Evolutionary conservation across 2,888 invertebrate genomes (phyloP).

Genomic region (Acrobasis repandana): DNA sequence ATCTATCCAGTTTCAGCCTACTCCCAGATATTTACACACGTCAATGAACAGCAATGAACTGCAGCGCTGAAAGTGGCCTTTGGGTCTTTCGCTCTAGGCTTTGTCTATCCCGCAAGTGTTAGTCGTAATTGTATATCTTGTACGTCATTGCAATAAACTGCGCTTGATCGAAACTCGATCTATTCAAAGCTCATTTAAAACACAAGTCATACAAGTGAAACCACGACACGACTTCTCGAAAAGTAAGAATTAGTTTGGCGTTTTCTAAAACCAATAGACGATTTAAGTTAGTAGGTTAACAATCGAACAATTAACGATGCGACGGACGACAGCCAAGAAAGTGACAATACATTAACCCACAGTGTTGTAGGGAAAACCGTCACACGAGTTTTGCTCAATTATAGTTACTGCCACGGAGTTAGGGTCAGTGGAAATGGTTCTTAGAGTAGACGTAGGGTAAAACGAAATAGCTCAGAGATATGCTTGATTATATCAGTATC

Average conservation of each 20-base stretch:
- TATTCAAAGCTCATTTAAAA: conserved; percentile 46
- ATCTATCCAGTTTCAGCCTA: no score
- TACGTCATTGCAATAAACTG: no score
- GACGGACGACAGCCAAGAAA: conserved; percentile 69
- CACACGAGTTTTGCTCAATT: conserved; percentile 76
- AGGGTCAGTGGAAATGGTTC: conserved; percentile 30
- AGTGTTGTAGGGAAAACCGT: conserved; percentile 73
- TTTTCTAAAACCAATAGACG: conserved; percentile 61
- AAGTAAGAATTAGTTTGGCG: conserved; percentile 47
- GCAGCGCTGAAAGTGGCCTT: no score
- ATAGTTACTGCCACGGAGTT: conserved; percentile 51
- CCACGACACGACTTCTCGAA: conserved; percentile 42
- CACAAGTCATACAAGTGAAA: conserved; percentile 52
- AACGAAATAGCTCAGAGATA: neutral
- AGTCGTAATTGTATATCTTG: no score
- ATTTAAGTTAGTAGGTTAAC: conserved; percentile 77
- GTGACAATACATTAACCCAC: conserved; percentile 74
- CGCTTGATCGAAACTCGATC: no score
- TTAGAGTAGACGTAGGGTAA: neutral
- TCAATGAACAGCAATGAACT: no score
- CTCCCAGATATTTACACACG: no score
- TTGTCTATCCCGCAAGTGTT: no score
- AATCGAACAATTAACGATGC: conserved; percentile 75
- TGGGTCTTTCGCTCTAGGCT: no score
- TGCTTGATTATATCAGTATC: no score